These are phyloP conservation scores for Hemaris fuciformis DNA, from an alignment of 2,888 invertebrate species.

Conservation along the genomic window DNA sequence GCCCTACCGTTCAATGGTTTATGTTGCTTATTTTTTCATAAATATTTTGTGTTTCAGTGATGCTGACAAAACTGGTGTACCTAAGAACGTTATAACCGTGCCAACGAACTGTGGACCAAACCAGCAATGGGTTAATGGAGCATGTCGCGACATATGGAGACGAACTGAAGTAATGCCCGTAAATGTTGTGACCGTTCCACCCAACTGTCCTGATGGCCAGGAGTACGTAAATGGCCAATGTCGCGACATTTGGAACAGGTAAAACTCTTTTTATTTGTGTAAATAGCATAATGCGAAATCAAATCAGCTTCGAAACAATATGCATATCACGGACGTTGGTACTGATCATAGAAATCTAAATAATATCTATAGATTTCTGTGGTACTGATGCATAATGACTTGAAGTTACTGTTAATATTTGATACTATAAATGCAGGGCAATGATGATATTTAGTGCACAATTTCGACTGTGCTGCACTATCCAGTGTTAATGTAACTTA, in stretches of 20 bases:
- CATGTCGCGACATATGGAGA: conserved; percentile 31
- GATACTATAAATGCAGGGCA: too few species aligned
- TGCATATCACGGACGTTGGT: too few species aligned
- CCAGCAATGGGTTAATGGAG: conserved; percentile 34
- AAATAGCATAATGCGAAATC: not conserved
- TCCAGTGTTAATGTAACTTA: too few species aligned
- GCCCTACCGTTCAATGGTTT: not conserved
- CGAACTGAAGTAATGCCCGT: conserved; percentile 17
- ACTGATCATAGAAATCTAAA: too few species aligned
- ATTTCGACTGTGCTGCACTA: too few species aligned
- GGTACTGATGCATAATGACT: too few species aligned
- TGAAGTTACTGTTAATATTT: too few species aligned
- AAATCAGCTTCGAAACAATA: too few species aligned
- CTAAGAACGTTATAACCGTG: conserved; percentile 32
- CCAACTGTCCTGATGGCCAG: conserved; percentile 32
- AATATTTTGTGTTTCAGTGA: not conserved
- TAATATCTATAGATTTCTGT: too few species aligned
- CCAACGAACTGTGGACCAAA: conserved; percentile 38
- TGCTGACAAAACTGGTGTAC: not conserved
- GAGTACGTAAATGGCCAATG: conserved; percentile 28
- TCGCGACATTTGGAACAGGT: conserved; percentile 18
- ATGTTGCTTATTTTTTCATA: not conserved
- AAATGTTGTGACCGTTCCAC: conserved; percentile 24
- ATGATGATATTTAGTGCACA: too few species aligned
- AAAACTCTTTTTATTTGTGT: not conserved